phyloP scores from a whole-genome alignment of 2,888 invertebrate species.

The Helicoverpa assulta region DNA sequence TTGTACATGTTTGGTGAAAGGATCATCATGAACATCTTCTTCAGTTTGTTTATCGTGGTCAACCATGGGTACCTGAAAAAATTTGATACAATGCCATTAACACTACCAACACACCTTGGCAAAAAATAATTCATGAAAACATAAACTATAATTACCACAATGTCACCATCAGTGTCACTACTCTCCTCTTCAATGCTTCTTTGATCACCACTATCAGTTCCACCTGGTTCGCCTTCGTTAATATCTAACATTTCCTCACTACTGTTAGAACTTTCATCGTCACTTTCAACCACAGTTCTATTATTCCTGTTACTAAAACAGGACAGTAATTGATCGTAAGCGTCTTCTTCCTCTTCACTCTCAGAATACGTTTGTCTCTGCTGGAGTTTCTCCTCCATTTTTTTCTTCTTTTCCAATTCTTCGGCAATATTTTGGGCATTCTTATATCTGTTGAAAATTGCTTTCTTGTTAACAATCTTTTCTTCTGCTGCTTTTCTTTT shows the following conservation, averaged over 20 bases:
- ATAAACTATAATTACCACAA: slow-evolving; percentile 43
- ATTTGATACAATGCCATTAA: slow-evolving; percentile 11
- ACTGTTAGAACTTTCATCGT: slow-evolving; percentile 68
- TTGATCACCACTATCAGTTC: slow-evolving; percentile 11
- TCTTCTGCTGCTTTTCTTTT: slow-evolving; percentile 73
- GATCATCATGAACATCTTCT: slow-evolving; percentile 85
- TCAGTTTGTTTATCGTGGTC: slow-evolving; percentile 70
- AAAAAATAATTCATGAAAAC: background rate
- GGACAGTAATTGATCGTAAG: slow-evolving; percentile 87
- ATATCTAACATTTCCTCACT: slow-evolving; percentile 33
- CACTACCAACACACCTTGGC: slow-evolving; percentile 1
- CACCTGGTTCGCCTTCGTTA: slow-evolving; percentile 9
- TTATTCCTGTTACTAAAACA: slow-evolving; percentile 79
- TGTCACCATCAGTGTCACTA: slow-evolving; percentile 47
- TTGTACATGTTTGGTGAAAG: slow-evolving; percentile 92
- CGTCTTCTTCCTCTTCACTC: slow-evolving; percentile 88
- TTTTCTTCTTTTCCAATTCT: slow-evolving; percentile 82
- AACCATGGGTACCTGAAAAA: slow-evolving; percentile 66
- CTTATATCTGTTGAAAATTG: slow-evolving; percentile 87
- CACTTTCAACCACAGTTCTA: slow-evolving; percentile 71
- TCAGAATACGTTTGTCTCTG: slow-evolving; percentile 82
- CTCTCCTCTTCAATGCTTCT: slow-evolving; percentile 28
- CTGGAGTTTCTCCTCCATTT: slow-evolving; percentile 78
- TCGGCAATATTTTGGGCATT: slow-evolving; percentile 86
- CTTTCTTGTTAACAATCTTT: slow-evolving; percentile 79